These are phyloP conservation scores for Acanthosepion pharaonis DNA, from an alignment of 2,888 invertebrate species.

Conservation along the genomic window DNA sequence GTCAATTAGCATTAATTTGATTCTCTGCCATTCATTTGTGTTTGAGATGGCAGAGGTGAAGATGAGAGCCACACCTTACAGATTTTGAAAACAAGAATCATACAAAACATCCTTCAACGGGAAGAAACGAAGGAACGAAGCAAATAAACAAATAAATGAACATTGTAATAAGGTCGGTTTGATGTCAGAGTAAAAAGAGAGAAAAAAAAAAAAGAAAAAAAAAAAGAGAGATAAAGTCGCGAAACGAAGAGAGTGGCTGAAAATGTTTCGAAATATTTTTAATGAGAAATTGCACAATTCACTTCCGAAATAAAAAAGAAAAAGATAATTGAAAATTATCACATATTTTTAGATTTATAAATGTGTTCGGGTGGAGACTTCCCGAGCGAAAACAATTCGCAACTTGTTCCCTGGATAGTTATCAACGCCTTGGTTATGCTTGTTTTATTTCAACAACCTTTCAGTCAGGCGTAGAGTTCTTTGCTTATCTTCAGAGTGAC, in stretches of 20 bases:
- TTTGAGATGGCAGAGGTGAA: not conserved
- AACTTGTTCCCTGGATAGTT: not conserved
- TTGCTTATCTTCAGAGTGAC: not conserved
- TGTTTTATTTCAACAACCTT: not conserved
- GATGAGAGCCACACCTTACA: not conserved
- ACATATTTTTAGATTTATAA: conserved; percentile 6
- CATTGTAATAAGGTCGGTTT: no score
- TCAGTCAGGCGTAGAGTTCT: not conserved
- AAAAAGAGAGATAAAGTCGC: no score
- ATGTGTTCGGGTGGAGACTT: not conserved
- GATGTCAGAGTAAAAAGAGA: no score
- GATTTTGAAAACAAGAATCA: not conserved
- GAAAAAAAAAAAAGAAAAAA: no score
- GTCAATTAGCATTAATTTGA: not conserved
- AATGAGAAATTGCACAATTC: not conserved
- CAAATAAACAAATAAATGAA: no score
- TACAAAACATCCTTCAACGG: not conserved
- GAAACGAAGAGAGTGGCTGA: not conserved
- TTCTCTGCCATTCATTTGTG: not conserved
- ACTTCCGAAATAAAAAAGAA: not conserved
- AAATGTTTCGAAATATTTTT: not conserved
- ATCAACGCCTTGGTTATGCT: not conserved
- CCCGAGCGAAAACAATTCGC: not conserved
- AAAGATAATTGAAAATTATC: not conserved
- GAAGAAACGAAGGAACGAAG: not conserved